Evolutionary conservation across 1,140 invertebrate species (phyloP).

Genomic region (Akabosia matsudoensis): DNA sequence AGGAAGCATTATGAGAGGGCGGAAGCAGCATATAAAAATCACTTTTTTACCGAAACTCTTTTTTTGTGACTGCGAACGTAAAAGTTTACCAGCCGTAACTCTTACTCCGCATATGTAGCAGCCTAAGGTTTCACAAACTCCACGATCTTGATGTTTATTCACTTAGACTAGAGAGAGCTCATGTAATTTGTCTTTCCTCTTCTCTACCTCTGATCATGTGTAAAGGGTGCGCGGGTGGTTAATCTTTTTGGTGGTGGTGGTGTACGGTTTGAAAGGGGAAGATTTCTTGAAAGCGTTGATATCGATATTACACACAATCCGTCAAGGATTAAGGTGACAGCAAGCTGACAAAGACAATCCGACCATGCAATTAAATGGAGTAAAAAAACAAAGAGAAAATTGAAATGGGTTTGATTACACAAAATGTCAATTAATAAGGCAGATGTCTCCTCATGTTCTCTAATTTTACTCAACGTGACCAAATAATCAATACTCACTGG

Average conservation of each 20-base stretch:
- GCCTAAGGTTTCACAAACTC: too few relatives aligned
- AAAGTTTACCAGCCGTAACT: too few relatives aligned
- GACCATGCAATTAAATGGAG: not conserved
- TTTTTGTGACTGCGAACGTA: too few relatives aligned
- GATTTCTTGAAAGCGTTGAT: not conserved
- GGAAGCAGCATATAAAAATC: not conserved
- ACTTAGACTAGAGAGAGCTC: not conserved
- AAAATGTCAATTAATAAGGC: not conserved
- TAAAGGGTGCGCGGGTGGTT: not conserved
- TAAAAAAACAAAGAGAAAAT: not conserved
- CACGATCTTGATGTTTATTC: not conserved
- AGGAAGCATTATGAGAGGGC: not conserved
- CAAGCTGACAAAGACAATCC: constrained; percentile 1
- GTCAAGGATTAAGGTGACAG: constrained; percentile 16
- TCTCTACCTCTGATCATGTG: not conserved
- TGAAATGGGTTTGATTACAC: not conserved
- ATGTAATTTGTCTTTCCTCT: constrained; percentile 1
- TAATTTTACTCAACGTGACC: not conserved
- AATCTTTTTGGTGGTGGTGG: not conserved
- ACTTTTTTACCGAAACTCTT: too few relatives aligned
- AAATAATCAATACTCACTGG: too few relatives aligned
- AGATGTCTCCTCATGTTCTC: not conserved
- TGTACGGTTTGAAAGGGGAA: not conserved
- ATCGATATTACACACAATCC: not conserved
- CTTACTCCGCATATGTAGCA: too few relatives aligned